Evolutionary conservation across 2,888 invertebrate species (phyloP).

Genomic region (Agrypnus murinus): DNA sequence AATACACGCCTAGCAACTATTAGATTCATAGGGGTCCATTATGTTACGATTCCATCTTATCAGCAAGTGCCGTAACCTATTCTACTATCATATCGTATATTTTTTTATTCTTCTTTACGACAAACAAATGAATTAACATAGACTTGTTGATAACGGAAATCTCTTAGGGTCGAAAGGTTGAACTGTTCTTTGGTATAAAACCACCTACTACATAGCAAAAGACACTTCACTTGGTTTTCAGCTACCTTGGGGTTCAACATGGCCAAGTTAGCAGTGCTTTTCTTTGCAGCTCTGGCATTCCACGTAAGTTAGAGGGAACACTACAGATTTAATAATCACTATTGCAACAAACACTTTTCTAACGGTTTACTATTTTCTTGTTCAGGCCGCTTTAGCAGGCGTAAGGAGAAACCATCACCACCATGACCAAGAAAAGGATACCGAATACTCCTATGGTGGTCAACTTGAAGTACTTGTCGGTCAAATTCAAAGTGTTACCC

Average conservation of each 20-base stretch:
- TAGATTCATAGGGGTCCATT: too few relatives aligned
- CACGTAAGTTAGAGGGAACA: slow-evolving; percentile 60
- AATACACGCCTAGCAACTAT: too few relatives aligned
- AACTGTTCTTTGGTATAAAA: slow-evolving; percentile 5
- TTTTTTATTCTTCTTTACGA: not conserved
- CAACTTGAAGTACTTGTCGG: not conserved
- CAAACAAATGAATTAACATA: slow-evolving; percentile 27
- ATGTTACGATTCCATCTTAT: too few relatives aligned
- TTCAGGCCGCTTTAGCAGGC: slow-evolving; percentile 27
- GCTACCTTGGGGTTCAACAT: slow-evolving; percentile 45
- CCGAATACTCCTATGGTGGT: too few relatives aligned
- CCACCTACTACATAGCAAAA: not conserved
- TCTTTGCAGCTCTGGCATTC: slow-evolving; percentile 57
- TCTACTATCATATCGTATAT: slow-evolving; percentile 1
- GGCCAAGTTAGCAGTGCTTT: slow-evolving; percentile 57
- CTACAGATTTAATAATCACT: too few relatives aligned
- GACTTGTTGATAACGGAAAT: not conserved
- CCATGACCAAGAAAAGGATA: not conserved
- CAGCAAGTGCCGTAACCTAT: not conserved
- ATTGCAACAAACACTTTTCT: too few relatives aligned
- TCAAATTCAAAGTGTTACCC: slow-evolving; percentile 25
- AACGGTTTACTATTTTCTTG: too few relatives aligned
- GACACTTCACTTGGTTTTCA: slow-evolving; percentile 12
- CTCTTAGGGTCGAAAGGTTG: slow-evolving; percentile 9
- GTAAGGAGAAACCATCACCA: not conserved